Conservation (phyloP, 2,113 vertebrate species). For the Chaetodon auriga region DNA sequence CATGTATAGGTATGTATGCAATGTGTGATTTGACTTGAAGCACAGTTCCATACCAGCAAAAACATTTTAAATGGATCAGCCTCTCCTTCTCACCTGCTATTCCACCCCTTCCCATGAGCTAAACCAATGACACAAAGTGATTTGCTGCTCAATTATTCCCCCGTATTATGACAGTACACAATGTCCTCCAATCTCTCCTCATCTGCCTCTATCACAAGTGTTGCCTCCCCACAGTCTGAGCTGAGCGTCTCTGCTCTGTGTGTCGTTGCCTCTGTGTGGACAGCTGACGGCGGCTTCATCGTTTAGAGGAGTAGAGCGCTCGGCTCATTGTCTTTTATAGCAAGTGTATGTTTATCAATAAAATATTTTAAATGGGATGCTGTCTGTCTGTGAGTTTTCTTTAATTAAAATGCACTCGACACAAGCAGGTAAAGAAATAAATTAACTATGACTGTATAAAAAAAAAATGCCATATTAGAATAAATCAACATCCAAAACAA, state of each 20-base stretch:
- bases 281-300: constrained; percentile 42
- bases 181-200: constrained; percentile 44
- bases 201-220: constrained; percentile 66
- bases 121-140: constrained; percentile 70
- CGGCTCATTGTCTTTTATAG: constrained; percentile 95
- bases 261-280: constrained; percentile 43
- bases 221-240: constrained; percentile 66
- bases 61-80: constrained; percentile 49
- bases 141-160: constrained; percentile 62
- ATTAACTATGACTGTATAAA: not conserved
- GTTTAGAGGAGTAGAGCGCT: constrained; percentile 56
- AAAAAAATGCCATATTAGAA: not conserved
- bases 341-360: constrained; percentile 99
- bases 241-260: constrained; percentile 47
- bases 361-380: constrained; percentile 87
- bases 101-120: constrained; percentile 36
- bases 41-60: constrained; percentile 81
- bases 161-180: constrained; percentile 17
- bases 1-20: constrained; percentile 50
- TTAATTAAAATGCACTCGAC: not conserved
- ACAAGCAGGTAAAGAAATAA: not conserved
- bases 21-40: constrained; percentile 66
- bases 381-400: not conserved
- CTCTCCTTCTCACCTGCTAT: constrained; percentile 40
- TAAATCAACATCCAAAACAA: not conserved